A percentile compares a stretch with the other conserved stretches of the same genome.
phyloP scores from a whole-genome alignment of 2,888 invertebrate species.

The Xanthia togata region DNA sequence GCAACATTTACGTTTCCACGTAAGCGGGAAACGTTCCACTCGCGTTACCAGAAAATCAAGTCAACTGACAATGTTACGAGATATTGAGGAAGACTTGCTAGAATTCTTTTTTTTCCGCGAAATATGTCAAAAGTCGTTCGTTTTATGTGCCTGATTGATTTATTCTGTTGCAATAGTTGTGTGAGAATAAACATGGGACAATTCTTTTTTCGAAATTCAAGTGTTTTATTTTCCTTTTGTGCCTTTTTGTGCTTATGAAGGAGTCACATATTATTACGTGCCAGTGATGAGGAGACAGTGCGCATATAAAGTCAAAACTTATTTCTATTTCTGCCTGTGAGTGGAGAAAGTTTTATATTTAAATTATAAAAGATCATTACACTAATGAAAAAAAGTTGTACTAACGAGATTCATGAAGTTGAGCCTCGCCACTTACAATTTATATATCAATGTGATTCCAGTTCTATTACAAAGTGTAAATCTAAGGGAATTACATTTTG shows the following conservation, averaged over 20 bases:
- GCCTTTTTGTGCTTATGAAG: neutral
- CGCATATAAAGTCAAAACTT: neutral
- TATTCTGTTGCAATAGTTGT: conserved; percentile 48
- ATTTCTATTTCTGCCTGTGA: neutral
- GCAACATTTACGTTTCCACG: conserved; percentile 79
- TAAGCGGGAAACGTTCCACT: conserved; percentile 77
- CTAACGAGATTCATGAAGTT: neutral
- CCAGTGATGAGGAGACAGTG: neutral
- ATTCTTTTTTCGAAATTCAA: conserved; percentile 35
- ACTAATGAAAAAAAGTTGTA: neutral
- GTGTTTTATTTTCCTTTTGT: conserved; percentile 19
- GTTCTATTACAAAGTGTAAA: neutral
- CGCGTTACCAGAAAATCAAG: conserved; percentile 78
- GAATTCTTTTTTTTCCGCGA: conserved; percentile 53
- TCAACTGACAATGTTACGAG: conserved; percentile 76
- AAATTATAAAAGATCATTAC: neutral
- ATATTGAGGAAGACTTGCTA: conserved; percentile 73
- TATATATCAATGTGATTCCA: neutral
- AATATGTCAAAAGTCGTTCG: conserved; percentile 57
- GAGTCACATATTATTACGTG: neutral
- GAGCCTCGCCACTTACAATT: neutral
- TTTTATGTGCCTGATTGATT: conserved; percentile 53
- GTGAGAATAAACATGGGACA: conserved; percentile 10
- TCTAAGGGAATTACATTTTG: neutral
- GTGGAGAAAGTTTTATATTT: neutral